Evolutionary conservation across 2,888 invertebrate species (phyloP), one percentile per base, ranked within the genome.

Genomic region (Cheilosia grossa): DNA sequence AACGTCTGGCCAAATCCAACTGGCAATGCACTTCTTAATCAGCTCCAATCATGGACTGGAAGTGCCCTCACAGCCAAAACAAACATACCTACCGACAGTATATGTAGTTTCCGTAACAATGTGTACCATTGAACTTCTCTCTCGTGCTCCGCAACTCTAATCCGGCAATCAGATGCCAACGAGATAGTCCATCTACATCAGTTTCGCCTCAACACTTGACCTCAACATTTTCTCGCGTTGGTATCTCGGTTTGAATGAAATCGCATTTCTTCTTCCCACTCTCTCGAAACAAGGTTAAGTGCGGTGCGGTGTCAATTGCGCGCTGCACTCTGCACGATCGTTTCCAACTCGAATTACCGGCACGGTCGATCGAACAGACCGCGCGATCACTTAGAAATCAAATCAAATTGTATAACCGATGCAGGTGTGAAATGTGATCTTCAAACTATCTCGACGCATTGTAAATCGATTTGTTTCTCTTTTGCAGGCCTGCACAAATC

Each of bases 401-500:
- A 79, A 70, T 66, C 59, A 30, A n/a, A 59, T 85, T 85, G 66
- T n/a, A n/a, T n/a, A n/a, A n/a, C n/a, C n/a, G 75, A 56, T 37
- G 13, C 83, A 77, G 85, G 81, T 77, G 85, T 77, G 85, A 77
- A 85, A 85, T 67, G 53, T 63, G 75, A 85, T 64, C 74, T 58
- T 24, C 61, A 53, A 37, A 24, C 9, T 49, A 37, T 37, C 33
- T 13, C 2, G 42, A 56, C 30, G 47, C 61, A 49, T 47, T 69
- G 51, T 75, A 61, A 37, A 72, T 70, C 69, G 66, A 81, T 70
- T 80, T 75, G 54, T 75, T 64, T 72, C 13, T 70, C 17, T 49
- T 87, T 88, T 89, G 4, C 89, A 94, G 94, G 90, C 93, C 90
- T 94, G 94, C 89, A 91, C 91, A 87, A 92, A 92, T 87, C 93